phyloP scores from a whole-genome alignment of 2,113 vertebrate species.

The Bombycilla garrulus region DNA sequence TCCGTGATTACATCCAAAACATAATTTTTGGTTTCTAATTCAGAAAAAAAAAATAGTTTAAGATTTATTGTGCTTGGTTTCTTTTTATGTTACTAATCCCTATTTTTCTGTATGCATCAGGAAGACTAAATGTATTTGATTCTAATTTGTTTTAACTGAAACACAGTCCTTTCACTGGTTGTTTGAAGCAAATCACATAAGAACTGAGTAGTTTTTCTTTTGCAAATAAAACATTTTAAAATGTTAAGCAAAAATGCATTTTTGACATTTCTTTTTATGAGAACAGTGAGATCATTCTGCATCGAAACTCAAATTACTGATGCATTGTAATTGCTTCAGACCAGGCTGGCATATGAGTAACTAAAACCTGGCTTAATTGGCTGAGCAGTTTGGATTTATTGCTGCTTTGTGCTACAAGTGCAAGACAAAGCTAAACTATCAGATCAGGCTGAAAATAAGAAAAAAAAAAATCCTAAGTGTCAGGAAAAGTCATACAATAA shows the following conservation, averaged over 20 bases:
- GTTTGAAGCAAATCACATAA: not conserved
- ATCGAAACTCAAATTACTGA: not conserved
- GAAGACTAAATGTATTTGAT: not conserved
- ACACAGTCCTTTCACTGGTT: not conserved
- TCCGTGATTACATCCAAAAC: not conserved
- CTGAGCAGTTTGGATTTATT: conserved; percentile 30
- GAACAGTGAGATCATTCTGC: not conserved
- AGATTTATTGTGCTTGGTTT: not conserved
- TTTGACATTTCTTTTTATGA: not conserved
- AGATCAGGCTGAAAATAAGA: not conserved
- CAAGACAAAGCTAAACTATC: not conserved
- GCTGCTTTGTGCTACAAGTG: not conserved
- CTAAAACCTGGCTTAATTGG: not conserved
- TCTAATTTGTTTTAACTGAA: not conserved
- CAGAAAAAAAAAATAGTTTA: not conserved
- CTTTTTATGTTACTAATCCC: not conserved
- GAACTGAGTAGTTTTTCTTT: not conserved
- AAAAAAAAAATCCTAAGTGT: not conserved
- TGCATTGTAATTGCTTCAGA: not conserved
- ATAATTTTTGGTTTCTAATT: not conserved
- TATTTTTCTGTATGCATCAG: not conserved
- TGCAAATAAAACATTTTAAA: not conserved
- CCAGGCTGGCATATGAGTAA: not conserved
- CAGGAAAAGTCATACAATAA: not conserved
- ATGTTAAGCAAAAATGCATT: not conserved